These are phyloP conservation scores for Harpegnathos saltator DNA, from an alignment of 1,140 invertebrate genomes.

Conservation along the genomic window DNA sequence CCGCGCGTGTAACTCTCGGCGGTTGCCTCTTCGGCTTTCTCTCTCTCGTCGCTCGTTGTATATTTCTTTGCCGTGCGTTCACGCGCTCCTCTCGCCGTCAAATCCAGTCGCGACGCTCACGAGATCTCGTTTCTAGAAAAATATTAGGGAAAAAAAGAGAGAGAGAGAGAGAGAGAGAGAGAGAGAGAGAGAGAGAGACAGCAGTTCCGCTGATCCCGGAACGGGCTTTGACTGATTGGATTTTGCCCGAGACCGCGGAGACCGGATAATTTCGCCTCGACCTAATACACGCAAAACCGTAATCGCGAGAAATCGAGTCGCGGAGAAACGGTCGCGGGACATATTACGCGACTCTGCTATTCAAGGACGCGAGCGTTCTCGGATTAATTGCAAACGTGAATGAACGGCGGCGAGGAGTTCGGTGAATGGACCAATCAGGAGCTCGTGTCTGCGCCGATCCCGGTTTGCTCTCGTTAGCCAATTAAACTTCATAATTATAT, in stretches of 20 bases:
- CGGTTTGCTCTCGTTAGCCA: slow-evolving; percentile 74
- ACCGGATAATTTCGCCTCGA: no score
- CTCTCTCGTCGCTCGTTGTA: slow-evolving; percentile 34
- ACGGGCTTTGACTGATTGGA: no score
- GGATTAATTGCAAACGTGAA: slow-evolving; percentile 71
- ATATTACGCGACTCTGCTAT: slow-evolving; percentile 10
- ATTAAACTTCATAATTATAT: slow-evolving; percentile 80
- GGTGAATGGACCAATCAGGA: slow-evolving; percentile 75
- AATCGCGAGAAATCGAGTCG: not conserved
- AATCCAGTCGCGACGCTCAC: no score
- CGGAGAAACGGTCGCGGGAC: not conserved
- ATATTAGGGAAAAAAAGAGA: no score
- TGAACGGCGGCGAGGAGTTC: slow-evolving; percentile 52
- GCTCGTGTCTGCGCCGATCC: slow-evolving; percentile 68
- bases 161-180: no score
- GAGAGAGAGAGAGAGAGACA: no score
- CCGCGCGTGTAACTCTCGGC: slow-evolving; percentile 37
- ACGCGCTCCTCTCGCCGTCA: no score
- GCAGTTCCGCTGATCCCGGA: no score
- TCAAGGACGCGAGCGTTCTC: slow-evolving; percentile 46
- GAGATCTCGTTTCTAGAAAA: no score
- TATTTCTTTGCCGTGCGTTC: no score
- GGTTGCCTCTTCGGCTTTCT: slow-evolving; percentile 25
- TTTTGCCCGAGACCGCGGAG: no score
- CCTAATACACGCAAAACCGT: not conserved